These are phyloP conservation scores for Drosophila yooni DNA, from an alignment of 2,888 invertebrate species.

Conservation along the genomic window DNA sequence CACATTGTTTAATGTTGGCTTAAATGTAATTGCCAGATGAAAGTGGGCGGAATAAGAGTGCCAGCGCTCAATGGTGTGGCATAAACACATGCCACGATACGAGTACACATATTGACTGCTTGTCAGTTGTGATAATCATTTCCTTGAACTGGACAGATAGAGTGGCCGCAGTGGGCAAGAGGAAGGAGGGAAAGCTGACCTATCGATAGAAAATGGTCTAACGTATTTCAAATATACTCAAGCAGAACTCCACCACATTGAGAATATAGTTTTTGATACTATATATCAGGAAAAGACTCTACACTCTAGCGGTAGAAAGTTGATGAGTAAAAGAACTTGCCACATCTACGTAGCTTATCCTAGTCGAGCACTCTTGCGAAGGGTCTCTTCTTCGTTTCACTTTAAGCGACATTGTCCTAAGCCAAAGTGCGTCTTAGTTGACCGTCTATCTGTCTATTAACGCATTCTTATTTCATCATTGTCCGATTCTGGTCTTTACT, in stretches of 20 bases:
- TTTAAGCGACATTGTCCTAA: not conserved
- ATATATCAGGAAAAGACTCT: not conserved
- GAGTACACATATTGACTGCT: slow-evolving; percentile 35
- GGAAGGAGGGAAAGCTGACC: not conserved
- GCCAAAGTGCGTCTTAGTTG: not conserved
- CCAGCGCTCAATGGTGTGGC: slow-evolving; percentile 33
- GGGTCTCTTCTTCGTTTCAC: accelerated
- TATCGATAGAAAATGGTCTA: not conserved
- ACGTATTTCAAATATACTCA: not conserved
- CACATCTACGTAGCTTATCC: not conserved
- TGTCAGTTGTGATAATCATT: slow-evolving; percentile 48
- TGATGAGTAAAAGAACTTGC: not conserved
- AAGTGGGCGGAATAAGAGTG: slow-evolving; percentile 8
- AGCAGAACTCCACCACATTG: not conserved
- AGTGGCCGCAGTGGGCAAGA: no score
- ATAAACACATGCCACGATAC: slow-evolving; percentile 20
- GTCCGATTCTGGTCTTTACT: slow-evolving; percentile 24
- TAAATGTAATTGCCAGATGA: slow-evolving; percentile 51
- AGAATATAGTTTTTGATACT: not conserved
- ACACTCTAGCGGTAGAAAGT: no score
- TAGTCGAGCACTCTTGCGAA: not conserved
- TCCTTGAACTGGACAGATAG: not conserved
- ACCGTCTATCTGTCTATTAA: not conserved
- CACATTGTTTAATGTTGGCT: slow-evolving; percentile 30
- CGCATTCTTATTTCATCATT: slow-evolving; percentile 12